Conservation (phyloP, 2,888 invertebrate species). For the Taenaris catops region DNA sequence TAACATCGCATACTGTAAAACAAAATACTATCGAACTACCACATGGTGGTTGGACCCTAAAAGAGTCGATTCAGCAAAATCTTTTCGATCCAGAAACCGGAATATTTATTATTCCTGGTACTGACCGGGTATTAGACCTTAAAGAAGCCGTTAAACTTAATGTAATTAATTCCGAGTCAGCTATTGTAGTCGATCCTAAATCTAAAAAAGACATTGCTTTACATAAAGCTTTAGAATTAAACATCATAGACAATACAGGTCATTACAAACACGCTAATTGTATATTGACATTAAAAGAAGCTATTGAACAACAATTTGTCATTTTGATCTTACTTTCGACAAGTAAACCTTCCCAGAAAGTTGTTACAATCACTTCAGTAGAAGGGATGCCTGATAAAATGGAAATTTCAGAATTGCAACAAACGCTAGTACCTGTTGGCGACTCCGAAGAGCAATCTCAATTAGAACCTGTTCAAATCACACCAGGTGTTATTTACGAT, state of each 20-base stretch:
- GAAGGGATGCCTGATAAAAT: slow-evolving; percentile 86
- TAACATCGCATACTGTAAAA: slow-evolving; percentile 75
- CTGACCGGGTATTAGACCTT: slow-evolving; percentile 90
- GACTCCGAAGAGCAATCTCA: slow-evolving; percentile 53
- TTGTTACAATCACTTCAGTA: slow-evolving; percentile 86
- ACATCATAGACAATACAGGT: slow-evolving; percentile 88
- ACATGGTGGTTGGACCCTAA: slow-evolving; percentile 89
- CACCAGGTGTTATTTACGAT: slow-evolving; percentile 87
- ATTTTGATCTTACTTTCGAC: slow-evolving; percentile 77
- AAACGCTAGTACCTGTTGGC: slow-evolving; percentile 22
- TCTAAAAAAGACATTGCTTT: slow-evolving; percentile 85
- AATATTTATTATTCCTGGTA: slow-evolving; percentile 91
- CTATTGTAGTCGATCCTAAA: slow-evolving; percentile 88
- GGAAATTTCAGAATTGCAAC: slow-evolving; percentile 81
- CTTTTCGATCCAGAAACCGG: slow-evolving; percentile 92
- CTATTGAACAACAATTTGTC: slow-evolving; percentile 83
- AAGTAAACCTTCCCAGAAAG: slow-evolving; percentile 74
- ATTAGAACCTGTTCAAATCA: slow-evolving; percentile 85
- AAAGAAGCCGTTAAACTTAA: slow-evolving; percentile 92
- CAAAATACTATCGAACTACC: slow-evolving; percentile 89
- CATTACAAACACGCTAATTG: slow-evolving; percentile 81
- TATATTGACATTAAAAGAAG: slow-evolving; percentile 85
- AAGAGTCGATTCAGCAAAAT: slow-evolving; percentile 90
- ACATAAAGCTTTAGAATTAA: slow-evolving; percentile 86
- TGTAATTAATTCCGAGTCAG: slow-evolving; percentile 92